A percentile compares a stretch with the other conserved stretches of the same genome.
Evolutionary conservation across 2,113 vertebrate genomes (phyloP).

Genomic region (Hirundichthys speculiger): DNA sequence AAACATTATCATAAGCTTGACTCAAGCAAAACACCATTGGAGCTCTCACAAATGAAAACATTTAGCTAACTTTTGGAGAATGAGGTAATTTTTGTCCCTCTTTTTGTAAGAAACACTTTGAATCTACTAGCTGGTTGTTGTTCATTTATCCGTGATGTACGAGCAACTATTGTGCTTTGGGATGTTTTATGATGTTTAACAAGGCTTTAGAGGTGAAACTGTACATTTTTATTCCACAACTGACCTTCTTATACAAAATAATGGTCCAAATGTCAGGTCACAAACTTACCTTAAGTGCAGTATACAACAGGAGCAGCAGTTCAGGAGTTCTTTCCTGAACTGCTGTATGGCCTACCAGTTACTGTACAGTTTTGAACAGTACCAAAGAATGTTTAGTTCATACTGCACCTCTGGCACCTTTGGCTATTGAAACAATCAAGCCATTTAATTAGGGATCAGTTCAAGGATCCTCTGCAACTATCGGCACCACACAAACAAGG

Average conservation of each 20-base stretch:
- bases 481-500: slow-evolving; percentile 95
- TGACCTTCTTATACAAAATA: not conserved
- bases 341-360: slow-evolving; percentile 2
- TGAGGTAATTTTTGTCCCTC: not conserved
- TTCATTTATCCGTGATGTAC: not conserved
- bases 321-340: no score
- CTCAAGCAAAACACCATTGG: slow-evolving; percentile 87
- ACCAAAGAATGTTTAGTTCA: not conserved
- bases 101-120: slow-evolving; percentile 8
- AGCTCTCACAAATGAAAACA: slow-evolving; percentile 77
- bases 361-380: not conserved
- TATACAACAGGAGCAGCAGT: not conserved
- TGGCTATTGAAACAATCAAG: not conserved
- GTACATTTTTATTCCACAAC: not conserved
- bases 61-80: slow-evolving; percentile 31
- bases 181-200: not conserved
- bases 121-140: not conserved
- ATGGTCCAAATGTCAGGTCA: not conserved
- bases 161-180: not conserved
- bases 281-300: slow-evolving; percentile 7
- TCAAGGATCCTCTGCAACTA: slow-evolving; percentile 94
- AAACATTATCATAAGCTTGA: slow-evolving; percentile 87
- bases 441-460: slow-evolving; percentile 75
- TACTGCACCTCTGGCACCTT: not conserved
- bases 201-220: not conserved